These are phyloP conservation scores for Perizoma affinitatum DNA, from an alignment of 2,888 invertebrate genomes.

Conservation along the genomic window DNA sequence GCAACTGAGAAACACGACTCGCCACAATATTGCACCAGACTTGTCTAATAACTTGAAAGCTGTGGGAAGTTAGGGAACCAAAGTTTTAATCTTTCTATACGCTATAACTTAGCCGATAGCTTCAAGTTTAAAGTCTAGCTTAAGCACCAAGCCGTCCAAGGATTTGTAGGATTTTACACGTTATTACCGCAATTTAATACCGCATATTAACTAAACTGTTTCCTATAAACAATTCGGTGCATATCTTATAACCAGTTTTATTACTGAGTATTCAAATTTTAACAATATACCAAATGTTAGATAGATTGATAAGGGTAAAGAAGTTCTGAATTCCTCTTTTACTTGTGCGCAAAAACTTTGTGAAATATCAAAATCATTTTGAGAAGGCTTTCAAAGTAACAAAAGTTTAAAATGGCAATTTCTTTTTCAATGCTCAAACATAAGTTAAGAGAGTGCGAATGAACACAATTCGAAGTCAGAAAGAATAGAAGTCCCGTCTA, in stretches of 20 bases:
- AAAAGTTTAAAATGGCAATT: slow-evolving; percentile 33
- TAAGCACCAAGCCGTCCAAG: slow-evolving; percentile 23
- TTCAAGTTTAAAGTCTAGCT: slow-evolving; percentile 32
- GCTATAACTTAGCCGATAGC: slow-evolving; percentile 34
- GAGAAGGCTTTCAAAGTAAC: slow-evolving; percentile 52
- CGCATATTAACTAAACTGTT: slow-evolving; percentile 10
- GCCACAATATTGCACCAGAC: slow-evolving; percentile 49
- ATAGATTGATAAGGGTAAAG: slow-evolving; percentile 65
- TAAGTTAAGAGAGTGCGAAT: slow-evolving; percentile 5
- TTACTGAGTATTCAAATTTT: slow-evolving; percentile 29
- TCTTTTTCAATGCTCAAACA: slow-evolving; percentile 22
- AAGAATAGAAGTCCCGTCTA: slow-evolving; percentile 9
- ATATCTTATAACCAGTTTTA: slow-evolving; percentile 24
- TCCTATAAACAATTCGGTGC: slow-evolving; percentile 5
- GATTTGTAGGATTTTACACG: slow-evolving; percentile 26
- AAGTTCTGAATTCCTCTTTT: slow-evolving; percentile 47
- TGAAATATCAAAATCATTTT: slow-evolving; percentile 65
- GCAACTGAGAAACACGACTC: slow-evolving; percentile 52
- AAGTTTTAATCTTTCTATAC: slow-evolving; percentile 39
- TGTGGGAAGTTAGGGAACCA: slow-evolving; percentile 32
- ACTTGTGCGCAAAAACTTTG: slow-evolving; percentile 57
- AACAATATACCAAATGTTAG: slow-evolving; percentile 54
- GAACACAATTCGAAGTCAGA: background rate
- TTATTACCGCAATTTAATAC: slow-evolving; percentile 14
- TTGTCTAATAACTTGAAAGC: slow-evolving; percentile 35